Base-by-base conservation (phyloP, 30 jellyfish, hydroid and myxozoan genomes). In the Phacellophora camtschatica region DNA sequence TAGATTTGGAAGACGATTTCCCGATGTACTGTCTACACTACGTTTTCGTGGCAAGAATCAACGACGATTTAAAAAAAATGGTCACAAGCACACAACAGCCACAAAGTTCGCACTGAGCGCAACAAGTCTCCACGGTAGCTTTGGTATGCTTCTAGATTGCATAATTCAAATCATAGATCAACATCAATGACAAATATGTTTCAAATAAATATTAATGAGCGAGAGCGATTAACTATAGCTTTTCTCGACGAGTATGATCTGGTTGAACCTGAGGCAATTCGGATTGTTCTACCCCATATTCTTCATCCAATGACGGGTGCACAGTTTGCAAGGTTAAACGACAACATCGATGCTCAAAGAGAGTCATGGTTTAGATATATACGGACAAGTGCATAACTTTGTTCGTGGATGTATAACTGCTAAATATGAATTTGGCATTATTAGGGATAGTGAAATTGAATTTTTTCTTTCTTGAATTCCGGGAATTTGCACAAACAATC, bases 121-220 rank as follows among this genome's bases (percentile, higher is more conserved):
- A 16, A 72, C 74, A 46, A 9, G 81, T 31, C 85, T n/a, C 85
- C 85, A 43, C 27, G 25, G 59, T 79, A 72, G 55, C 8, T 72
- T 1, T 72, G 85, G 85, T 31, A 8, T 33, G 8, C 85, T 7
- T 20, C 79, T 3, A 72, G 27, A 45, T 54, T 72, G 15, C 50
- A 25, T 22, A 50, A 25, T 23, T 3, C 80, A 18, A 56, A 72
- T 50, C 48, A 72, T n/a, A 67, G 13, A 11, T 33, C 24, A 7
- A 72, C 85, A 7, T 79, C 85, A 19, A 72, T 72, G 85, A 48
- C 46, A 27, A 72, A 72, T 31, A 5, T 67, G 16, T 39, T 67
- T 28, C 82, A 69, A 4, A 10, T 69, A 18, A 19, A 67, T 2
- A 25, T 18, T 12, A 15, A 29, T 37, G 82, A 37, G 15, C 18